Evolutionary conservation across 2,888 invertebrate genomes (phyloP).

Genomic region (Harpalus rubripes): DNA sequence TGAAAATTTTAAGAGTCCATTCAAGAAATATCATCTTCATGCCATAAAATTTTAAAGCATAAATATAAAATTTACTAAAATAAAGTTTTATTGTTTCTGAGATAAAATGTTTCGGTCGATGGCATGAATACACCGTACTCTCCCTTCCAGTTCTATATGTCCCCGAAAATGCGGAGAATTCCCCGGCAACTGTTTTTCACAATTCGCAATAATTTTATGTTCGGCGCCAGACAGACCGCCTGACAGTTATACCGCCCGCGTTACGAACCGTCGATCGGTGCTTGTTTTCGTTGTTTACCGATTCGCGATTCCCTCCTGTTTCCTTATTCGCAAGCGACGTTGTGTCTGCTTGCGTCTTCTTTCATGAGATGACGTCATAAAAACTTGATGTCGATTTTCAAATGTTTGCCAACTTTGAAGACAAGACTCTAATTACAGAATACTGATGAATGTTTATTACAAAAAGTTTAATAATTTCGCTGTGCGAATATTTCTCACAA

Average conservation of each 20-base stretch:
- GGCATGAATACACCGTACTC: constrained; percentile 15
- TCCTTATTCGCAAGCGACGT: constrained; percentile 37
- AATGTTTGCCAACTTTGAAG: constrained; percentile 45
- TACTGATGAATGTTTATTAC: constrained; percentile 12
- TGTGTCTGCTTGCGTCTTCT: constrained; percentile 14
- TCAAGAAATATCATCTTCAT: constrained; percentile 10
- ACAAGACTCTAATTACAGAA: constrained; percentile 23
- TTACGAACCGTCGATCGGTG: constrained; percentile 47
- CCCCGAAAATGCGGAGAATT: constrained; percentile 30
- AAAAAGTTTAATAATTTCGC: constrained; percentile 5
- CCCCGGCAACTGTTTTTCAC: constrained; percentile 62
- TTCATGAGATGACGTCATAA: constrained; percentile 42
- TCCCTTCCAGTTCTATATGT: constrained; percentile 15
- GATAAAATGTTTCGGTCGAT: constrained; percentile 44
- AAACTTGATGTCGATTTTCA: constrained; percentile 44
- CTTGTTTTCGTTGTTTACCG: constrained; percentile 60
- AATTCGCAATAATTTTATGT: constrained; percentile 67
- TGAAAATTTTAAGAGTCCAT: constrained; percentile 33
- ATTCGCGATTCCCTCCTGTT: constrained; percentile 25
- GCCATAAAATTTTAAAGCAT: constrained; percentile 38
- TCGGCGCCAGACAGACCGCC: constrained; percentile 65
- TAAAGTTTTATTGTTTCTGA: constrained; percentile 44
- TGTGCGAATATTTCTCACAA: neutral
- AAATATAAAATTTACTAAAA: constrained; percentile 48
- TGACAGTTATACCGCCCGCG: constrained; percentile 42